Evolutionary conservation across 2,113 vertebrate genomes (phyloP), one percentile per base, ranked within the genome.

Genomic region (Cyanoliseus patagonus): DNA sequence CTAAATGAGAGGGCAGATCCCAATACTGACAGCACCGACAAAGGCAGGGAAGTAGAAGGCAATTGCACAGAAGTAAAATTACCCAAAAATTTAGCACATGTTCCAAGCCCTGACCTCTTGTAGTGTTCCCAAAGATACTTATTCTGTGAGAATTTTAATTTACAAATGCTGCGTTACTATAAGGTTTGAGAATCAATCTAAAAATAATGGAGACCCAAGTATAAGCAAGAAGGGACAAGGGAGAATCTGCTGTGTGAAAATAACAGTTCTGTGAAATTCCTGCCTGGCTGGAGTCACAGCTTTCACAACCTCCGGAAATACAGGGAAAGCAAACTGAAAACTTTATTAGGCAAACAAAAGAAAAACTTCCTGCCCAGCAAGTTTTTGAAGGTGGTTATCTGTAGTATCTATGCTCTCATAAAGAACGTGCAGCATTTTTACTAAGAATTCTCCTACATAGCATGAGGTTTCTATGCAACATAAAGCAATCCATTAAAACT

Each of bases 311-410:
- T 49, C 52, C 41, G 76, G n/a, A 86, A 61, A 33, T 37, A 85
- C 42, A 55, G 35, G 33, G 63, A 53, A 89, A 86, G 94, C 91
- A 95, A 95, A 95, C 75, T 69, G 79, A 78, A 93, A 84, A 76
- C 74, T 63, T 82, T 24, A 91, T 66, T 68, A 84, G 67, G 79
- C 74, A 88, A 90, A 90, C 12, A 72, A 25, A 80, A 73, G 64
- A 27, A n/a, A 92, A 96, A 76, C 78, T 96, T 97, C 95, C 75
- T 75, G 88, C 75, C 78, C 23, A 82, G 63, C 74, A 33, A 91
- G 90, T 74, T 97, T 63, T 27, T 42, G 83, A 41, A 83, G 83
- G 64, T 4, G 3, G 76, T 62, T 70, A 82, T 47, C 52, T 73
- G 52, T 19, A 89, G n/a, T 31, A 68, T 23, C 25, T 9, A 24